Evolutionary conservation across 2,113 vertebrate genomes (phyloP).

Genomic region (Tragelaphus buxtoni): DNA sequence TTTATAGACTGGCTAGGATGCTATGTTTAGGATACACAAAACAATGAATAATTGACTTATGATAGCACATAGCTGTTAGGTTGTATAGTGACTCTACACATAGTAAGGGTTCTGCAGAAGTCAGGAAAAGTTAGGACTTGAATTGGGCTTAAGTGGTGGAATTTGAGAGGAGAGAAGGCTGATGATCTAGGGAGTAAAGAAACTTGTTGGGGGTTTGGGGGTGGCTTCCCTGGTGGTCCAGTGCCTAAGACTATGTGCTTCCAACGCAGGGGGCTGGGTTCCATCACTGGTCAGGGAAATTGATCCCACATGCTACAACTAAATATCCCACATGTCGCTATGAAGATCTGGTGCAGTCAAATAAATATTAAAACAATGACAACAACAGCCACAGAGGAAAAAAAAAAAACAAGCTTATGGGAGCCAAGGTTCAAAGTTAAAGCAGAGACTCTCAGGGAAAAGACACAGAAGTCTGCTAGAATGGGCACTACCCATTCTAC

Average conservation of each 20-base stretch:
- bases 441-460: not conserved
- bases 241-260: not conserved
- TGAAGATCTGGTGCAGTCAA: not conserved
- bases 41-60: not conserved
- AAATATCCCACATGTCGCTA: not conserved
- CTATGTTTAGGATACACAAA: not conserved
- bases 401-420: not conserved
- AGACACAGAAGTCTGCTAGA: not conserved
- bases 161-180: not conserved
- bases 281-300: not conserved
- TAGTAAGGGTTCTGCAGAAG: not conserved
- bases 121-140: not conserved
- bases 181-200: not conserved
- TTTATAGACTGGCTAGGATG: not conserved
- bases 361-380: not conserved
- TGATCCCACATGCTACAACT: not conserved
- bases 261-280: not conserved
- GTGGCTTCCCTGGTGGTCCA: not conserved
- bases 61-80: not conserved
- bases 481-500: not conserved
- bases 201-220: not conserved
- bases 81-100: not conserved
- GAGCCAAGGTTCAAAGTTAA: not conserved
- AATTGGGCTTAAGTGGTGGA: not conserved
- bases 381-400: not conserved